Evolutionary conservation across 2,797 vertebrate genomes (phyloP).

Genomic region (Odontamblyopus lacepedii): DNA sequence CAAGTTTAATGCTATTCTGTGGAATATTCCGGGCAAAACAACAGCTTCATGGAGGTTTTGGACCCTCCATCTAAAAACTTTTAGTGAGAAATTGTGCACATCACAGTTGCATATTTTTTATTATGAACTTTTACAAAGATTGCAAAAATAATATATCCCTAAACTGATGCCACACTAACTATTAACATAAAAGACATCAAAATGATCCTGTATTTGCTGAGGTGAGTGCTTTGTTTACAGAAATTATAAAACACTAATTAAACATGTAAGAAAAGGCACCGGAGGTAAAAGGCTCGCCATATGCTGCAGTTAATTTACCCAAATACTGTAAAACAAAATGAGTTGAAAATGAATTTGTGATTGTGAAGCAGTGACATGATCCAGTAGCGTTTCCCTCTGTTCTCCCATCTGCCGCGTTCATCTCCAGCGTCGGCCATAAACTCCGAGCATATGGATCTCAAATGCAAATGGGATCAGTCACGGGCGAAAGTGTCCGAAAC

Average conservation of each 20-base stretch:
- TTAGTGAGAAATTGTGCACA: no score
- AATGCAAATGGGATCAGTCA: slow-evolving; percentile 16
- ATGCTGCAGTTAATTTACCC: neutral
- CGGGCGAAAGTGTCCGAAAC: neutral
- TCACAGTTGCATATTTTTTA: no score
- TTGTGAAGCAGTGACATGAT: neutral
- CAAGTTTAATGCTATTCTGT: no score
- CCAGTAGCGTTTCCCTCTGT: slow-evolving; percentile 3
- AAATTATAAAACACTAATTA: slow-evolving; percentile 2
- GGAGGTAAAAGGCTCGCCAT: neutral
- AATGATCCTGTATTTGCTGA: no score
- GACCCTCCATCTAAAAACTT: no score
- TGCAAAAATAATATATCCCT: no score
- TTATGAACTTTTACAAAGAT: no score
- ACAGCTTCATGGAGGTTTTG: no score
- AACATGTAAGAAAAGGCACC: neutral
- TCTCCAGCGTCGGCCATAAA: slow-evolving; percentile 13
- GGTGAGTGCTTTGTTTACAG: neutral
- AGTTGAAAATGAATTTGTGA: neutral
- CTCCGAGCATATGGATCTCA: slow-evolving; percentile 9
- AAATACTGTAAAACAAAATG: neutral
- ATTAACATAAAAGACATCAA: no score
- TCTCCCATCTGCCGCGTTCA: slow-evolving; percentile 29
- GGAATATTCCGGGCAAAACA: no score
- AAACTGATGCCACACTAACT: no score